Conservation (phyloP, 2,888 invertebrate species). For the Andrena dorsata region DNA sequence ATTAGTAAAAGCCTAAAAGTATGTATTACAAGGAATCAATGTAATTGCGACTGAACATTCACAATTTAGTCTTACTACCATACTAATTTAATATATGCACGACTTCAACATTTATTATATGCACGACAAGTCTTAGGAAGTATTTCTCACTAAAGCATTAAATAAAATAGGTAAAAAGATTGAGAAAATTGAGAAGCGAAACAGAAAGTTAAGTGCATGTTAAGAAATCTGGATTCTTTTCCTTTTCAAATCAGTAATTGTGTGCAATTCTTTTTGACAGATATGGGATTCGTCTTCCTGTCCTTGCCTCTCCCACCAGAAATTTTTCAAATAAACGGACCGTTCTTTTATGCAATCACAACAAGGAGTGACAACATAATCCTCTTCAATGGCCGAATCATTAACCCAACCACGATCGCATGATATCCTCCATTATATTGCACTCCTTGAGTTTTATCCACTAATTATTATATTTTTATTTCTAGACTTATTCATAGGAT, state of each 20-base stretch:
- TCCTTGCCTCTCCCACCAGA: constrained; percentile 50
- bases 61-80: background rate
- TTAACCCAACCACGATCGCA: constrained; percentile 21
- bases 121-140: background rate
- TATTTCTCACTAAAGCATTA: background rate
- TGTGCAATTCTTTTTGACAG: constrained; percentile 41
- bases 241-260: background rate
- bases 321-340: constrained; percentile 76
- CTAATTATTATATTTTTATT: constrained; percentile 4
- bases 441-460: background rate
- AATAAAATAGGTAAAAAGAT: constrained; percentile 9
- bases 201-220: background rate
- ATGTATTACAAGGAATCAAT: background rate
- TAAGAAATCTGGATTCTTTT: background rate
- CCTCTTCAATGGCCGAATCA: constrained; percentile 57
- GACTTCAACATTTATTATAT: no score
- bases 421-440: constrained; percentile 14
- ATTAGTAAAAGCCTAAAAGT: background rate
- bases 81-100: background rate
- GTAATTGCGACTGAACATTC: background rate
- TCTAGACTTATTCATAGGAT: background rate
- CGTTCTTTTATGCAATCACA: constrained; percentile 71
- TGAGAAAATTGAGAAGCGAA: background rate
- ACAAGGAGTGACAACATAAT: constrained; percentile 26
- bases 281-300: constrained; percentile 7